Evolutionary conservation across 2,797 vertebrate species (phyloP).

Genomic region (Ambastaia sidthimunki): DNA sequence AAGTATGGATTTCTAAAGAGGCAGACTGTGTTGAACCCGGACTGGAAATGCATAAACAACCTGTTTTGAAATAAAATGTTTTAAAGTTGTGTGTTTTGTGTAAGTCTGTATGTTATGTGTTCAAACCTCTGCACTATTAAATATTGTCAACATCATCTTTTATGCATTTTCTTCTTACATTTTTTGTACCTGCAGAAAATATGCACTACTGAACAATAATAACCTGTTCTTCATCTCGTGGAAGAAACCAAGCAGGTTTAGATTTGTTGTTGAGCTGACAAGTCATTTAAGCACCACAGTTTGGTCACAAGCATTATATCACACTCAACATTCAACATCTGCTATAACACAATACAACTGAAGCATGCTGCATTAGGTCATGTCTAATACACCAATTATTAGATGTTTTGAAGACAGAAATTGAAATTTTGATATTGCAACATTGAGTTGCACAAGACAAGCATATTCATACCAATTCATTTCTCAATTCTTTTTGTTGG

Average conservation of each 20-base stretch:
- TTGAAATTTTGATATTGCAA: not conserved
- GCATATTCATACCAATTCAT: not conserved
- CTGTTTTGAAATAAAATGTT: not conserved
- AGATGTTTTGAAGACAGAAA: not conserved
- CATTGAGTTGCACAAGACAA: not conserved
- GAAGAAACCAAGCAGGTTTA: not conserved
- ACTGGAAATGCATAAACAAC: constrained; percentile 6
- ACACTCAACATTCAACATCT: too few relatives aligned
- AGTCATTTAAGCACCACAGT: not conserved
- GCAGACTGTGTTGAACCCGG: constrained; percentile 11
- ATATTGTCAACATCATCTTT: not conserved
- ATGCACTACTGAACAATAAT: not conserved
- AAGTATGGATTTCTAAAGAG: constrained; percentile 24
- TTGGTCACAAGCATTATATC: not conserved
- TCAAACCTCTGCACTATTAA: not conserved
- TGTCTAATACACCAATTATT: too few relatives aligned
- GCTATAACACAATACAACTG: not conserved
- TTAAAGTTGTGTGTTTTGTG: not conserved
- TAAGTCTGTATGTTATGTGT: not conserved
- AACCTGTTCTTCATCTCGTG: not conserved
- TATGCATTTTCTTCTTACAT: too few relatives aligned
- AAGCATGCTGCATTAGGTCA: constrained; percentile 1
- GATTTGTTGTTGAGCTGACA: constrained; percentile 4
- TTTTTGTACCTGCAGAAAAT: not conserved
- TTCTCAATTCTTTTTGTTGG: not conserved